Evolutionary conservation across 2,113 vertebrate species (phyloP), one percentile per base, ranked within the genome.

Genomic region (Nyctibius bracteatus): DNA sequence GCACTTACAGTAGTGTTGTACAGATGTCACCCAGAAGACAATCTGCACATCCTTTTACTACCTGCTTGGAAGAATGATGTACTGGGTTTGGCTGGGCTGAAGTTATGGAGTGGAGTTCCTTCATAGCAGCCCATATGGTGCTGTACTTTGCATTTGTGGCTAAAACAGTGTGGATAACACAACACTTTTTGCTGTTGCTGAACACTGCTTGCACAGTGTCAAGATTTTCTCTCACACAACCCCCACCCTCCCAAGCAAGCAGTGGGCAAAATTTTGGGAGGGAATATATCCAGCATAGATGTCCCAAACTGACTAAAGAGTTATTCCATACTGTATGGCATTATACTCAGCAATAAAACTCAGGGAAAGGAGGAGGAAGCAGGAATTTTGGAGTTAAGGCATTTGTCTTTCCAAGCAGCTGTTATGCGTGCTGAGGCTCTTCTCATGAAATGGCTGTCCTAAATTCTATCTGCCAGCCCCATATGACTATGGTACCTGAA

Each of bases 121-220:
- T 59, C 35, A 20, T 5, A 59, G 54, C 11, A 84, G 11, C 20
- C 37, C 0, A 0, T n/a, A 11, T 27, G 9, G 41, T 27, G 37
- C 28, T 21, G 28, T 51, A 33, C 18, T 52, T 82, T 82, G 20
- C 6, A 14, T 59, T 43, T 83, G 33, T 31, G 37, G 33, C 19
- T 86, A 37, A 49, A 85, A 5, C 15, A 28, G 23, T 0, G 1
- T 33, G 14, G 49, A 15, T 59, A 44, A 49, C 4, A 8, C 9
- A 58, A 27, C 18, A 44, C 58, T n/a, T 71, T 19, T 62, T 21
- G 12, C 24, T 73, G 0, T 37, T 73, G 39, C 25, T 46, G 23
- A 47, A 13, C 19, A 46, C 6, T 23, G 25, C 44, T 70, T 63
- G 28, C 7, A 27, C 12, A 18, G 2, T 9, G 10, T 22, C 33